phyloP scores from a whole-genome alignment of 1,140 invertebrate genomes.

The Nephila pilipes region DNA sequence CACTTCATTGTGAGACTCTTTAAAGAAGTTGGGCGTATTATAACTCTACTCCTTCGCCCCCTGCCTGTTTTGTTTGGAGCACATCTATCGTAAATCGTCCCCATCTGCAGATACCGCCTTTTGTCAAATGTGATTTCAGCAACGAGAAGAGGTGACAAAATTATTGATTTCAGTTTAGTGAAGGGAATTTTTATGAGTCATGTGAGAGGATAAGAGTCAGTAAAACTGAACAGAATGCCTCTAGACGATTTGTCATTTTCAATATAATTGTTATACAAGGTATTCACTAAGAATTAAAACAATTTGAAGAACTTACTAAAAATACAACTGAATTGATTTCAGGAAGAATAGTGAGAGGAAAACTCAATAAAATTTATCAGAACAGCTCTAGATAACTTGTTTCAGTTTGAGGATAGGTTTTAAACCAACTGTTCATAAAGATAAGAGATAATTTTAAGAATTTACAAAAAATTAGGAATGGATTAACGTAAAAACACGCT shows the following conservation, averaged over 20 bases:
- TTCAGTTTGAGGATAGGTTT: no score
- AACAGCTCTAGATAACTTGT: no score
- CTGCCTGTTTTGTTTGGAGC: constrained; percentile 62
- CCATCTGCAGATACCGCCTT: constrained; percentile 49
- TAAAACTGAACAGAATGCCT: not conserved
- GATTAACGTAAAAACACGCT: no score
- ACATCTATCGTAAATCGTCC: constrained; percentile 60
- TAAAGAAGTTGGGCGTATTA: constrained; percentile 60
- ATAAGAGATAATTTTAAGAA: no score
- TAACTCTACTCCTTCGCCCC: constrained; percentile 33
- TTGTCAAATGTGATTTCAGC: constrained; percentile 57
- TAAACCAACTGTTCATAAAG: no score
- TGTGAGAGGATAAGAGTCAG: not conserved
- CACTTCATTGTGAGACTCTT: constrained; percentile 57
- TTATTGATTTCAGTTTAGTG: constrained; percentile 62
- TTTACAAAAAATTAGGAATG: no score
- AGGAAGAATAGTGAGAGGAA: no score
- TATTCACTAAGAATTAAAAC: no score
- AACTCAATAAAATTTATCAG: no score
- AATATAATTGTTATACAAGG: not conserved
- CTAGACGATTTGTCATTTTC: not conserved
- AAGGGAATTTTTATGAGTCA: constrained; percentile 34
- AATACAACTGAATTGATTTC: no score
- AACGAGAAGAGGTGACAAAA: constrained; percentile 33
- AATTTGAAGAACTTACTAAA: no score